Conservation (phyloP, 1,140 invertebrate genomes). For the Kradibia gibbosae region DNA sequence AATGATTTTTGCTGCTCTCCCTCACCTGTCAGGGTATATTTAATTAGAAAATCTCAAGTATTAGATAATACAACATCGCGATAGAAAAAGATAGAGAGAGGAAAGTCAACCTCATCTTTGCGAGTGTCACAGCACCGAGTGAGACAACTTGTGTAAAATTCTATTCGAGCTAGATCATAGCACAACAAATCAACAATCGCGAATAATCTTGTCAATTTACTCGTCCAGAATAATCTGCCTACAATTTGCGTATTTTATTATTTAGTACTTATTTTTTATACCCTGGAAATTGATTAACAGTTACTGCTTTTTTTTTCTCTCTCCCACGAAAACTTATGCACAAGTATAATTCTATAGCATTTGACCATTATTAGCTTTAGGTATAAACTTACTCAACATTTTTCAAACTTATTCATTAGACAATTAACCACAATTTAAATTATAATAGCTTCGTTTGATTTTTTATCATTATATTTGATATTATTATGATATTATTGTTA, state of each 20-base stretch:
- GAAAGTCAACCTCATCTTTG: conserved; percentile 40
- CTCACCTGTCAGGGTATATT: not conserved
- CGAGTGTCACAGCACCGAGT: conserved; percentile 45
- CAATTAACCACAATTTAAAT: no score
- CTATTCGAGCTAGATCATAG: conserved; percentile 20
- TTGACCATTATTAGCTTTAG: no score
- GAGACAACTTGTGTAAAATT: conserved; percentile 42
- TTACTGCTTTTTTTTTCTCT: not conserved
- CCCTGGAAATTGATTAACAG: not conserved
- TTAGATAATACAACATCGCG: conserved; percentile 7
- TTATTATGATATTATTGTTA: no score
- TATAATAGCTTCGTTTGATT: no score
- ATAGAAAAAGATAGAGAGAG: conserved; percentile 37
- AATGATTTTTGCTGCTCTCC: not conserved
- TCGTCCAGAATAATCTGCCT: no score
- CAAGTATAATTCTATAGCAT: no score
- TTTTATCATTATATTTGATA: no score
- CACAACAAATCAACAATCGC: conserved; percentile 4
- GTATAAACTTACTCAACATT: no score
- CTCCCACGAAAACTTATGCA: no score
- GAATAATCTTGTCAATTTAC: no score
- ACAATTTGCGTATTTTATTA: not conserved
- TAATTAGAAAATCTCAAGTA: not conserved
- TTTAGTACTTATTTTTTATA: not conserved
- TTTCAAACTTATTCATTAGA: no score